phyloP scores from a whole-genome alignment of 2,113 vertebrate species.

The Silurus glanis region DNA sequence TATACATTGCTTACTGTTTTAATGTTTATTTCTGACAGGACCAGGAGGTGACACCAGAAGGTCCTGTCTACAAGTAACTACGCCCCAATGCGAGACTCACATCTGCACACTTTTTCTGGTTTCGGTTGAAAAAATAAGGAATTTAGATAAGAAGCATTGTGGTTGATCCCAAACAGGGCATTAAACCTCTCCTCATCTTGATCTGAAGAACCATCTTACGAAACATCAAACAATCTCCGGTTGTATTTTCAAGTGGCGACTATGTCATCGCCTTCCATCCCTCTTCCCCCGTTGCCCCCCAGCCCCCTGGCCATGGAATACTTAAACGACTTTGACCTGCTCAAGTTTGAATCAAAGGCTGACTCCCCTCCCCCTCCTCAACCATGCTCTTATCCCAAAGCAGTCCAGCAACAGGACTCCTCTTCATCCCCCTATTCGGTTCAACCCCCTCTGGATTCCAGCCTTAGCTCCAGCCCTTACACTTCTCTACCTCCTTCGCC shows the following conservation, averaged over 20 bases:
- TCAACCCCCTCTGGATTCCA: slow-evolving; percentile 88
- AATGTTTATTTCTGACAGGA: slow-evolving; percentile 54
- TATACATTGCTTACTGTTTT: not conserved
- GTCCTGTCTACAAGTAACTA: slow-evolving; percentile 3
- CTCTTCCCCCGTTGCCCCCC: slow-evolving; percentile 82
- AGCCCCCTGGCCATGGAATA: slow-evolving; percentile 99
- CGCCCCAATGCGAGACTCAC: slow-evolving; percentile 26
- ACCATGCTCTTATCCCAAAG: slow-evolving; percentile 76
- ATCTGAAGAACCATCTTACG: slow-evolving; percentile 63
- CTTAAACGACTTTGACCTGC: slow-evolving; percentile 97
- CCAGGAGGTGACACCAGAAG: slow-evolving; percentile 49
- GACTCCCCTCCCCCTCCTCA: slow-evolving; percentile 85
- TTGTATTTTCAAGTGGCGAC: slow-evolving; percentile 39
- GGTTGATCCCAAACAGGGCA: not conserved
- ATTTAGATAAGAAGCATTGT: not conserved
- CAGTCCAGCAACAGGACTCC: slow-evolving; percentile 60
- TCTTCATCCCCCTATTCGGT: slow-evolving; percentile 77
- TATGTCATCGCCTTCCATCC: slow-evolving; percentile 73
- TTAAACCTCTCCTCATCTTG: slow-evolving; percentile 6
- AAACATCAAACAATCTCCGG: slow-evolving; percentile 38
- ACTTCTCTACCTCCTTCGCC: slow-evolving; percentile 97
- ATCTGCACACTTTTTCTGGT: slow-evolving; percentile 39
- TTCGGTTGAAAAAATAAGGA: not conserved
- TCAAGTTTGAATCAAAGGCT: slow-evolving; percentile 96
- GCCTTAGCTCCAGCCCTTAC: slow-evolving; percentile 92